Conservation (phyloP, 2,888 invertebrate species). For the Diloba caeruleocephala region DNA sequence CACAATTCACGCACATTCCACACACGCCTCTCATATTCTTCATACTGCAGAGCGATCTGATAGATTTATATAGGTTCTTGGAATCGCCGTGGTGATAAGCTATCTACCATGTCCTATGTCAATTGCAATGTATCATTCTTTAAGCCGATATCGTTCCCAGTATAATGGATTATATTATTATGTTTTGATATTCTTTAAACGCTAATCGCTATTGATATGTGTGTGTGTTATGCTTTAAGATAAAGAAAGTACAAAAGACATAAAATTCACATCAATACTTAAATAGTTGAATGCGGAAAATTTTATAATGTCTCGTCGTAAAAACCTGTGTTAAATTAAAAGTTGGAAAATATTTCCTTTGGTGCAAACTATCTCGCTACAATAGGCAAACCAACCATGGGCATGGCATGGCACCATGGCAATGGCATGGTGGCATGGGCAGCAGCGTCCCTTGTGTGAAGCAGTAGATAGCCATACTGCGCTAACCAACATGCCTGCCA, state of each 20-base stretch:
- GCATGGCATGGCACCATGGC: no score
- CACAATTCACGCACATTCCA: slow-evolving; percentile 68
- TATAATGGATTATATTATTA: slow-evolving; percentile 23
- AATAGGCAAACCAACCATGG: no score
- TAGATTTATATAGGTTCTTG: slow-evolving; percentile 31
- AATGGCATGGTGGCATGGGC: no score
- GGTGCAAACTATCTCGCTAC: slow-evolving; percentile 26
- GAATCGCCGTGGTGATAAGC: slow-evolving; percentile 20
- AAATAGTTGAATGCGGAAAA: slow-evolving; percentile 6
- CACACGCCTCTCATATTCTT: slow-evolving; percentile 54
- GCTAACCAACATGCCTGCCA: no score
- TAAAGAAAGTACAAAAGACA: slow-evolving; percentile 22
- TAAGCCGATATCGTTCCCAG: slow-evolving; percentile 21
- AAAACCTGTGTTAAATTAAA: slow-evolving; percentile 29
- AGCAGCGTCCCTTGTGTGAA: no score
- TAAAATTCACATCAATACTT: slow-evolving; percentile 25
- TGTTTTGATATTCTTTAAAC: slow-evolving; percentile 17
- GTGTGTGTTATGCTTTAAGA: slow-evolving; percentile 7
- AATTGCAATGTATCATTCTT: slow-evolving; percentile 13
- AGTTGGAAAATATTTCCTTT: slow-evolving; percentile 38
- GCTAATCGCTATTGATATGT: slow-evolving; percentile 22
- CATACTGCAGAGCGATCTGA: slow-evolving; percentile 33
- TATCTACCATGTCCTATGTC: slow-evolving; percentile 13
- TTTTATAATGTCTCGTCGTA: slow-evolving; percentile 21
- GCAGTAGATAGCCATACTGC: no score